Conservation (phyloP, 2,113 vertebrate genomes). For the Anseranas semipalmata region DNA sequence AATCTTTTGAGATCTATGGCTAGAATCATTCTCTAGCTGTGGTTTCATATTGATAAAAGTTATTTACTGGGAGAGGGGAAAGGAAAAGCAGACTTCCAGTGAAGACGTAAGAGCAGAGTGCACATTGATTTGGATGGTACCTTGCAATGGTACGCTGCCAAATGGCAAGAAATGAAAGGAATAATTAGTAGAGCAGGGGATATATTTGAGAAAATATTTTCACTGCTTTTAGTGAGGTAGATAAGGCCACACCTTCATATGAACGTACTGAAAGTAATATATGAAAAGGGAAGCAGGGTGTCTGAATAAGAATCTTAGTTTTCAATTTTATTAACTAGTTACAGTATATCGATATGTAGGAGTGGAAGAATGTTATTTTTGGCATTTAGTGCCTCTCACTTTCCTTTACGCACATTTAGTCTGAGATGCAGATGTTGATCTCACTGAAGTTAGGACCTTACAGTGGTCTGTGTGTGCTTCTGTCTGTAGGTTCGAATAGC, state of each 20-base stretch:
- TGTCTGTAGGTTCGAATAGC: background rate
- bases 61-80: background rate
- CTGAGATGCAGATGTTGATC: background rate
- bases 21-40: background rate
- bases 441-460: background rate
- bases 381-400: background rate
- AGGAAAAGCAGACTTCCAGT: background rate
- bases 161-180: background rate
- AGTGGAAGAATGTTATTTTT: background rate
- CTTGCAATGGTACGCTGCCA: background rate
- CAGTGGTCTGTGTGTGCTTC: fast-evolving
- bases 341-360: background rate
- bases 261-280: background rate
- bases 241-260: background rate
- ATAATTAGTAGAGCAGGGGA: background rate
- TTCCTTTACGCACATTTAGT: background rate
- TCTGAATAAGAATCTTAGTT: background rate
- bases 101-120: background rate
- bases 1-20: background rate
- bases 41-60: background rate
- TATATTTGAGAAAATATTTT: background rate
- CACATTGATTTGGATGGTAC: background rate
- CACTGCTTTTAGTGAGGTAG: background rate
- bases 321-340: background rate
- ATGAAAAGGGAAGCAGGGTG: background rate